Evolutionary conservation across 2,113 vertebrate species (phyloP).

Genomic region (Apus apus): DNA sequence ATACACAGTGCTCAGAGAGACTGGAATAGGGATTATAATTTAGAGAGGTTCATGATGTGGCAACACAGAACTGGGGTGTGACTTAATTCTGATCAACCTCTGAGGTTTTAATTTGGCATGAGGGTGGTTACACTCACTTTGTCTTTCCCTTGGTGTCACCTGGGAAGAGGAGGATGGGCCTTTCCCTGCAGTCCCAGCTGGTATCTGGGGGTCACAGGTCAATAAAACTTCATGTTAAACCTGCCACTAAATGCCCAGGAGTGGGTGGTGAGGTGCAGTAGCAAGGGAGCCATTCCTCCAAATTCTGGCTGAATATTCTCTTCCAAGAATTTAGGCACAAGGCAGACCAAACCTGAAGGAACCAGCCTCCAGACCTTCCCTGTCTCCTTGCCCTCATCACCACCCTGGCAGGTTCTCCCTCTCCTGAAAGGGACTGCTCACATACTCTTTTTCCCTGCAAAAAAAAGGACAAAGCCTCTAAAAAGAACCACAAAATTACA

Average conservation of each 20-base stretch:
- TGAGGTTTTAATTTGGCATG: accelerated
- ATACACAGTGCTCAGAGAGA: background rate
- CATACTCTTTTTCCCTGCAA: background rate
- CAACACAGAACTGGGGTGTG: background rate
- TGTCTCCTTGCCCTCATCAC: background rate
- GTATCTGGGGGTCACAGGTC: background rate
- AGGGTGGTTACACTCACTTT: background rate
- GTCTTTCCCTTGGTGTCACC: background rate
- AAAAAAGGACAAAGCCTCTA: background rate
- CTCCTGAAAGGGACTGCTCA: background rate
- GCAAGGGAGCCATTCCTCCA: background rate
- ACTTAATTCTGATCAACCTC: background rate
- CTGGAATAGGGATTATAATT: background rate
- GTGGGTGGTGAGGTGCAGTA: background rate
- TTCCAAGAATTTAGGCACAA: background rate
- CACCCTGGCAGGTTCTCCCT: background rate
- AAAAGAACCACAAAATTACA: accelerated
- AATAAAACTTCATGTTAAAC: background rate
- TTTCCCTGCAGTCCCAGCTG: background rate
- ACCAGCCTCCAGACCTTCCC: background rate
- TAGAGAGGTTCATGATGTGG: background rate
- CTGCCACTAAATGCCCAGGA: background rate
- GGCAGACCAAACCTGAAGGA: background rate
- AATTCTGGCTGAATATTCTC: background rate
- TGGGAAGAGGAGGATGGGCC: background rate